Conservation (phyloP, 92 coral and sea anemone species). For the Chrysogorgia sp. region DNA sequence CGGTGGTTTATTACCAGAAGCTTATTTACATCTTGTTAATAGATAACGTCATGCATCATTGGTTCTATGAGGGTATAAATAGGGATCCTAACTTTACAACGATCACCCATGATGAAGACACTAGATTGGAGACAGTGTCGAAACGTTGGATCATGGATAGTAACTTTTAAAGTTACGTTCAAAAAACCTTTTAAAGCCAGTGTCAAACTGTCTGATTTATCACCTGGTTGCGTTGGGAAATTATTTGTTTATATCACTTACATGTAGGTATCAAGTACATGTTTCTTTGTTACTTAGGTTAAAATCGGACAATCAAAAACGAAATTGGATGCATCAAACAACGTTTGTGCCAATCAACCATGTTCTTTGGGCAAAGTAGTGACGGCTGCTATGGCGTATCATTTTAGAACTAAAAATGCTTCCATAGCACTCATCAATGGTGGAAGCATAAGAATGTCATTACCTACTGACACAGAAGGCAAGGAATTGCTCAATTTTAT, state of each 20-base stretch:
- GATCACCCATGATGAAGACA: too few relatives aligned
- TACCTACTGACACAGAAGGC: constrained; percentile 72
- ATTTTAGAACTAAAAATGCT: constrained; percentile 67
- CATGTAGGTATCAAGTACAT: neutral
- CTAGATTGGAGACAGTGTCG: too few relatives aligned
- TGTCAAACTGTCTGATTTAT: too few relatives aligned
- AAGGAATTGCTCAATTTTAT: neutral
- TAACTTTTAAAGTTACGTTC: too few relatives aligned
- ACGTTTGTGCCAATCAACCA: constrained; percentile 60
- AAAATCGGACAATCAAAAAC: constrained; percentile 67
- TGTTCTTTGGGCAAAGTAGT: constrained; percentile 80
- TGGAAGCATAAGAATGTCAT: constrained; percentile 70
- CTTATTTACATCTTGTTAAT: too few relatives aligned
- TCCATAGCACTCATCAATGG: constrained; percentile 69
- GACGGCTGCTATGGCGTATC: constrained; percentile 80
- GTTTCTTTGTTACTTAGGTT: constrained; percentile 42
- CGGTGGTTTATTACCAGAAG: too few relatives aligned
- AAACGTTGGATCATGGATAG: too few relatives aligned
- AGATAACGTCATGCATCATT: too few relatives aligned
- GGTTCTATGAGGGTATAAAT: too few relatives aligned
- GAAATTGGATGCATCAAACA: constrained; percentile 61
- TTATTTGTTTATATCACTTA: neutral
- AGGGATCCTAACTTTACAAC: too few relatives aligned
- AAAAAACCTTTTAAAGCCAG: too few relatives aligned
- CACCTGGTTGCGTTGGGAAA: too few relatives aligned